Conservation (phyloP, 92 coral and sea anemone species). For the Actinostola sp. region DNA sequence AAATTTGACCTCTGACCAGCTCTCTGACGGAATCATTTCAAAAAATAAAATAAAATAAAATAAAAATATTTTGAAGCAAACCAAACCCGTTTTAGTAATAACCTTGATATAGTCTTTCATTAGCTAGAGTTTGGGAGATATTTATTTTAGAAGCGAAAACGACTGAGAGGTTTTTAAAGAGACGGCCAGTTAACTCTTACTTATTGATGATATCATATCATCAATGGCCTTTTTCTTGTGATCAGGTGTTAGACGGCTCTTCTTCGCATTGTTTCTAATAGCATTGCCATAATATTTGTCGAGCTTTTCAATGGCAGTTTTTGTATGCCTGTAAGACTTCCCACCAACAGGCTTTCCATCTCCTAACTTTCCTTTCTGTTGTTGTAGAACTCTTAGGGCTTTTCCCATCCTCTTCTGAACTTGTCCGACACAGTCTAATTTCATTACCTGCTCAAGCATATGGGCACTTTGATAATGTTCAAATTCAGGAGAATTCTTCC, state of each 20-base stretch:
- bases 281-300: slow-evolving; percentile 60
- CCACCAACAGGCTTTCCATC: slow-evolving; percentile 62
- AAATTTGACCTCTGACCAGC: too few species aligned
- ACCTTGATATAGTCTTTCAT: too few species aligned
- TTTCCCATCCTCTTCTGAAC: slow-evolving; percentile 55
- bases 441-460: slow-evolving; percentile 25
- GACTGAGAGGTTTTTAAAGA: too few species aligned
- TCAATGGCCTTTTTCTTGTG: slow-evolving; percentile 24
- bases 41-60: too few species aligned
- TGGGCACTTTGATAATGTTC: slow-evolving; percentile 28
- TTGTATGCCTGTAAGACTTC: slow-evolving; percentile 27
- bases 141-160: too few species aligned
- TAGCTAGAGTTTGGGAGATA: too few species aligned
- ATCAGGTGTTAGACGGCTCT: slow-evolving; percentile 9
- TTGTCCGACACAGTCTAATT: slow-evolving; percentile 53
- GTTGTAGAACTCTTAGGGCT: slow-evolving; percentile 52
- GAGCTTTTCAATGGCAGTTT: slow-evolving; percentile 42
- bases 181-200: too few species aligned
- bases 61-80: too few species aligned
- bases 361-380: slow-evolving; percentile 30
- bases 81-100: too few species aligned
- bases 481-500: slow-evolving; percentile 23
- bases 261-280: slow-evolving; percentile 45
- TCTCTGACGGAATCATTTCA: too few species aligned
- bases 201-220: not conserved